Evolutionary conservation across 2,888 invertebrate genomes (phyloP), one percentile per base, ranked within the genome.

Genomic region (Amphipyra berbera): DNA sequence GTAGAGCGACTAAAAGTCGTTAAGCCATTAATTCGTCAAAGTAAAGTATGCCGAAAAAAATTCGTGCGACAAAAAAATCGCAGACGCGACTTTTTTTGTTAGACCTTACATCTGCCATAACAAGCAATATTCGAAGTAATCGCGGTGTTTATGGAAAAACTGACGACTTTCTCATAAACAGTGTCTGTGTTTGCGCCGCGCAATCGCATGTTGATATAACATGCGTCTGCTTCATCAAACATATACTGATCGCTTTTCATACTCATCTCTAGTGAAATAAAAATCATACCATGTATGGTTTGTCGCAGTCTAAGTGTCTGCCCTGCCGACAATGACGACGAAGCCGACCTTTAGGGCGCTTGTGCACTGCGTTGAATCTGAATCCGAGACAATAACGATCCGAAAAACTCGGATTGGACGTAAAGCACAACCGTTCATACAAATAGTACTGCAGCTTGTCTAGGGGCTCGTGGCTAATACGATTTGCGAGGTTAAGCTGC

Each of bases 121-220:
- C 55, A 68, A 48, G 13, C 50, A 41, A 44, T 42, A 55, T 48
- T 33, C 7, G 33, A 13, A 9, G 45, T n/a, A 45, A 45, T 15
- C 6, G 9, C 13, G 10, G 15, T 68, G 69, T 69, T 68, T 69
- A 69, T 49, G 52, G 44, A 74, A 74, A 52, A 50, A 59, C 33
- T 54, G 48, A 65, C 68, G 7, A 13, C 27, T 58, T 46, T 58
- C 60, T 52, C 50, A 58, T 68, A 68, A 59, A 69, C 69, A 68
- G 0, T 30, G 40, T 5, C 47, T 47, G 9, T 68, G 61, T 68
- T 68, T 68, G 41, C 15, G 10, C 7, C 15, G 30, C 13, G 3
- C 40, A 4, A 33, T 0, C 41, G 12, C 4, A 0, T 69, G 70
- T 69, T 69, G 61, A 74, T 45, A 69, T 45, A 69, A 69, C 48